Evolutionary conservation across 1,140 invertebrate species (phyloP), one percentile per base, ranked within the genome.

Genomic region (Plectrocnemia conspersa): DNA sequence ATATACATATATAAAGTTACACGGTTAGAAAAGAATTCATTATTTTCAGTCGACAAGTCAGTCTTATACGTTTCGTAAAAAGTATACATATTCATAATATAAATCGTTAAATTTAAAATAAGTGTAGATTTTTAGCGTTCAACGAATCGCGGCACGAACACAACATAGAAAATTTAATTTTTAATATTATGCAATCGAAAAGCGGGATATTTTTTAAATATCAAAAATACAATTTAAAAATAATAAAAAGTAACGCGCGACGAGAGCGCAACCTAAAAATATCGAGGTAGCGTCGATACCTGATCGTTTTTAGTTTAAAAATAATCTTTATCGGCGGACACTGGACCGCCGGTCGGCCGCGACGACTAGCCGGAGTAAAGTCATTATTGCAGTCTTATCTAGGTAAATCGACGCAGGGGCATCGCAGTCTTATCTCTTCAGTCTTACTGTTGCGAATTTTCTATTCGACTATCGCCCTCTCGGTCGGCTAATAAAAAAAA

Each of bases 161-260:
- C 55, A 61, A 61, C 59, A 61, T 60, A 56, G 55, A 55, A 61
- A 55, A 55, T 53, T 61, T 61, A 55, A 61, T 52, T n/a, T n/a
- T n/a, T n/a, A n/a, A n/a, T n/a, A n/a, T n/a, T n/a, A n/a, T n/a
- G 52, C 40, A 52, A 42, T 45, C 47, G n/a, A 52, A 60, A 59
- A 61, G 59, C 59, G 52, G 52, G 59, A 61, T 61, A 61, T 61
- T 61, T 61, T 61, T 61, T 29, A 61, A 61, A 61, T 61, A 61
- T 61, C 59, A 58, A 61, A 61, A 61, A 61, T 61, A 61, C 54
- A 61, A 40, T 61, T 57, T 57, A 46, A 41, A 54, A 41, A 44
- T 50, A 19, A 50, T 50, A n/a, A n/a, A n/a, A n/a, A n/a, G n/a
- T n/a, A n/a, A n/a, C n/a, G n/a, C n/a, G n/a, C n/a, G n/a, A n/a